These are phyloP conservation scores for Ormyrus pomaceus DNA, from an alignment of 2,888 invertebrate genomes.

Conservation along the genomic window DNA sequence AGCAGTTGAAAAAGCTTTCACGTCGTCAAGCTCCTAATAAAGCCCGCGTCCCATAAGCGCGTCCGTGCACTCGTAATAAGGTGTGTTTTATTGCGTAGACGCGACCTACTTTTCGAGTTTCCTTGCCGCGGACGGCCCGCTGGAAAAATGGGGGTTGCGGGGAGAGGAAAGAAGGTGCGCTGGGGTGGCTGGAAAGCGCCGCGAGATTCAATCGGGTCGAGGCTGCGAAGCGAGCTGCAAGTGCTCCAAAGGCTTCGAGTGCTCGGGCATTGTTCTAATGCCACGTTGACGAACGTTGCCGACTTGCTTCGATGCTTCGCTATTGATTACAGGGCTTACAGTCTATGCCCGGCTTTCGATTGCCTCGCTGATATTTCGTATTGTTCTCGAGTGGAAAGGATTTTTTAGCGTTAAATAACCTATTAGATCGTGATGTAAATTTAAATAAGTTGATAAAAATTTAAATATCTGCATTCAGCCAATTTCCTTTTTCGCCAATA, in stretches of 20 bases:
- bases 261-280: constrained; percentile 11
- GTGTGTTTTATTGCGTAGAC: neutral
- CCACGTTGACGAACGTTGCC: no score
- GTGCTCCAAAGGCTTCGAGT: constrained; percentile 8
- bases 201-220: constrained; percentile 36
- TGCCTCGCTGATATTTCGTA: no score
- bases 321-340: no score
- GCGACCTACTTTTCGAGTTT: neutral
- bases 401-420: no score
- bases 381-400: no score
- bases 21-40: neutral
- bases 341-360: no score
- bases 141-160: neutral
- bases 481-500: no score
- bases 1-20: neutral
- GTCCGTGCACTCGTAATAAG: neutral
- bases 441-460: no score
- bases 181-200: neutral
- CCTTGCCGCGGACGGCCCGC: no score
- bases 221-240: constrained; percentile 9
- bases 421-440: no score
- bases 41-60: neutral
- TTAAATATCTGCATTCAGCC: no score
- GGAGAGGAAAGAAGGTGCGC: neutral
- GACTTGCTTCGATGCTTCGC: no score